Percentiles rank a stretch among this genome's conserved stretches.
Evolutionary conservation across 1,140 invertebrate species (phyloP).

Genomic region (Anastrepha ludens): DNA sequence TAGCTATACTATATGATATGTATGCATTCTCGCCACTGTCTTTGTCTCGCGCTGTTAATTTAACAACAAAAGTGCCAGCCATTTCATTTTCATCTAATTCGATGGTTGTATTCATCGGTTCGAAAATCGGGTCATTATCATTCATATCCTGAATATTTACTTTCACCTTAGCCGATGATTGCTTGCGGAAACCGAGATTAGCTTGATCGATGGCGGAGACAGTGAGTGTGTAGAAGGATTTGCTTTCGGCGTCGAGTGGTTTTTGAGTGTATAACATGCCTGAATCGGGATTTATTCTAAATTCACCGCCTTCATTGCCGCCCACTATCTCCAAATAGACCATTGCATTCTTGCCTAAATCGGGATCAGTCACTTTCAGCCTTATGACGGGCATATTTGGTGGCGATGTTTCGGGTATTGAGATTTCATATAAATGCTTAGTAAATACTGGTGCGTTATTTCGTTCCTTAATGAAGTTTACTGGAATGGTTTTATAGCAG

Average conservation of each 20-base stretch:
- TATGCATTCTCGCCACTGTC: constrained; percentile 96
- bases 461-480: constrained; percentile 86
- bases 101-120: constrained; percentile 80
- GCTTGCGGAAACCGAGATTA: constrained; percentile 86
- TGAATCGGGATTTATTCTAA: constrained; percentile 89
- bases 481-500: constrained; percentile 84
- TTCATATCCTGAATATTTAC: constrained; percentile 91
- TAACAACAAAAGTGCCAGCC: constrained; percentile 86
- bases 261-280: constrained; percentile 92
- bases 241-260: constrained; percentile 89
- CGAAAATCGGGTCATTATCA: constrained; percentile 94
- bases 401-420: constrained; percentile 91
- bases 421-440: constrained; percentile 90
- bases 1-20: constrained; percentile 94
- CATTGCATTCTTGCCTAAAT: constrained; percentile 87
- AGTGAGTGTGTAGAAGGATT: constrained; percentile 91
- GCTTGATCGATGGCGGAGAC: constrained; percentile 93
- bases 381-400: constrained; percentile 90
- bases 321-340: constrained; percentile 92
- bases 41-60: constrained; percentile 88
- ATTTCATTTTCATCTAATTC: constrained; percentile 91
- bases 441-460: constrained; percentile 93
- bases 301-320: constrained; percentile 92
- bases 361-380: constrained; percentile 89
- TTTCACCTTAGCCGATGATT: constrained; percentile 92